phyloP scores from a whole-genome alignment of 2,113 vertebrate species.

The Centrocercus urophasianus region DNA sequence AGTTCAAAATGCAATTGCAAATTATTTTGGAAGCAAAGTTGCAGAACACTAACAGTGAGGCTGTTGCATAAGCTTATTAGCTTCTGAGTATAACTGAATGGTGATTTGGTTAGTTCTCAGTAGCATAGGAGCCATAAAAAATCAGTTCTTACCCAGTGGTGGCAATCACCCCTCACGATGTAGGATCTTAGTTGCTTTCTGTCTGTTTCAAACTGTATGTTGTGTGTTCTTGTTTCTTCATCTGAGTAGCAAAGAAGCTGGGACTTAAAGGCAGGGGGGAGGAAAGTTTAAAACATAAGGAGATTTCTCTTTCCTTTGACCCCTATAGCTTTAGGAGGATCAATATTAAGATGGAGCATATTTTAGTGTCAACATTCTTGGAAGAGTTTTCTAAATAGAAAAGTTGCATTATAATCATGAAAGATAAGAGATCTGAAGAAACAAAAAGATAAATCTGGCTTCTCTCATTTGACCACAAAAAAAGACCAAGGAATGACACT shows the following conservation, averaged over 20 bases:
- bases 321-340: not conserved
- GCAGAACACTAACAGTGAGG: not conserved
- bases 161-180: not conserved
- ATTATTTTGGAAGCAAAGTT: constrained; percentile 10
- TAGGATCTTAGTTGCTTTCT: not conserved
- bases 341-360: not conserved
- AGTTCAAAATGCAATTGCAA: not conserved
- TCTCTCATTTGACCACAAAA: not conserved
- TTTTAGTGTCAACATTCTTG: not conserved
- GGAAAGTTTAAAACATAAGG: not conserved
- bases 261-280: not conserved
- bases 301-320: not conserved
- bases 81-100: not conserved
- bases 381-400: not conserved
- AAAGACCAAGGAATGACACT: not conserved
- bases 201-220: not conserved
- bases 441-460: not conserved
- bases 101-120: not conserved
- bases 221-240: not conserved
- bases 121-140: not conserved
- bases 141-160: not conserved
- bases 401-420: not conserved
- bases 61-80: not conserved
- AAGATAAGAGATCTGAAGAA: not conserved
- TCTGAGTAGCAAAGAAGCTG: not conserved